These are phyloP conservation scores for Morpho deidamia DNA, from an alignment of 2,888 invertebrate species.

Conservation along the genomic window DNA sequence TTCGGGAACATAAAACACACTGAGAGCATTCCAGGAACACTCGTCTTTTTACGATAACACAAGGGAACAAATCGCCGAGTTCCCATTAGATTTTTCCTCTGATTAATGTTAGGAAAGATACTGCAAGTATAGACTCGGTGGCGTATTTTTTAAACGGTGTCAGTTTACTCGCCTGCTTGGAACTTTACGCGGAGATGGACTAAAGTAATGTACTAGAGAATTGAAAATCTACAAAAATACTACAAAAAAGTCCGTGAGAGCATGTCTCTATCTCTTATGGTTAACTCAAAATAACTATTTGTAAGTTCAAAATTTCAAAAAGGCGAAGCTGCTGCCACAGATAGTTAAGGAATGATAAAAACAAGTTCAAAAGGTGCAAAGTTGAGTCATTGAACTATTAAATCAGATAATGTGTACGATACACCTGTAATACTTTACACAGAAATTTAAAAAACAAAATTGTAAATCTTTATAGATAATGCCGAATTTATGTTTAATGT, in stretches of 20 bases:
- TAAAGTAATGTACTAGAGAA: too few species aligned
- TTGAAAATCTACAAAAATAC: too few species aligned
- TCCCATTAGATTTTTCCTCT: constrained; percentile 15
- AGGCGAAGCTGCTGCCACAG: too few species aligned
- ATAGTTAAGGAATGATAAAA: neutral
- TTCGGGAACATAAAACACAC: constrained; percentile 20
- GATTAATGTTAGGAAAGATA: constrained; percentile 7
- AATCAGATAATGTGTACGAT: neutral
- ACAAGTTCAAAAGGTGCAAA: constrained; percentile 1
- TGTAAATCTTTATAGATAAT: neutral
- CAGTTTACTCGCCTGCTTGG: too few species aligned
- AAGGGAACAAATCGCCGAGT: constrained; percentile 15
- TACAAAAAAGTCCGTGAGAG: too few species aligned
- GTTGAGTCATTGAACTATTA: neutral
- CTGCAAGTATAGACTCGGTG: neutral
- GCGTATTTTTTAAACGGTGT: too few species aligned
- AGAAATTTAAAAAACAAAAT: neutral
- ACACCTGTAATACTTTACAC: neutral
- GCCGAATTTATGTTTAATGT: too few species aligned
- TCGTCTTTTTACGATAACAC: constrained; percentile 19
- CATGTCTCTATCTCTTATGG: too few species aligned
- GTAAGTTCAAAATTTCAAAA: too few species aligned
- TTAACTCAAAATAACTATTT: too few species aligned
- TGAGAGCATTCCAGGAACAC: constrained; percentile 19
- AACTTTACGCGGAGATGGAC: too few species aligned